Conservation (phyloP, 2,113 vertebrate species). For the Nerophis ophidion region DNA sequence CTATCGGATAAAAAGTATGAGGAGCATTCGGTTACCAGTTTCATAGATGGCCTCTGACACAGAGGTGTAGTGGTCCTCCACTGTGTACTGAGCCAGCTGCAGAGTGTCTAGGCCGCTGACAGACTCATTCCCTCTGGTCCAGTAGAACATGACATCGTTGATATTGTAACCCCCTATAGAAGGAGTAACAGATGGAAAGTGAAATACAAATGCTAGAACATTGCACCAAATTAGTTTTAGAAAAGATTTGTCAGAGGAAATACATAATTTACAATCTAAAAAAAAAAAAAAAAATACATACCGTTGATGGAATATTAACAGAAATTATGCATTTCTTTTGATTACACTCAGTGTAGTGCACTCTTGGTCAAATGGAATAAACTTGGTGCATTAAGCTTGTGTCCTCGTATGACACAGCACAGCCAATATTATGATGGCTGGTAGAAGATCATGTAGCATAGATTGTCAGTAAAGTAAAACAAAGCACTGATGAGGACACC, state of each 20-base stretch:
- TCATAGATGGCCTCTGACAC: slow-evolving; percentile 86
- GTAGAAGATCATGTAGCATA: not conserved
- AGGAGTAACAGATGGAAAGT: slow-evolving; percentile 1
- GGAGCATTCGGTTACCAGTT: slow-evolving; percentile 68
- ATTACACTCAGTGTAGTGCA: not conserved
- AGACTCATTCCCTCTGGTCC: slow-evolving; percentile 87
- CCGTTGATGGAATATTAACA: not conserved
- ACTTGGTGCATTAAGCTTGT: slow-evolving; percentile 1
- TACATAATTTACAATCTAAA: not conserved
- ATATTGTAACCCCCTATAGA: slow-evolving; percentile 86
- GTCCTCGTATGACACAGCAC: not conserved
- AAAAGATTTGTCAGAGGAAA: not conserved
- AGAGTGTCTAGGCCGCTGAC: slow-evolving; percentile 82
- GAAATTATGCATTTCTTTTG: not conserved
- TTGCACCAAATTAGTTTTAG: not conserved
- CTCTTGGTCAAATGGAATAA: not conserved
- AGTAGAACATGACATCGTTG: slow-evolving; percentile 87
- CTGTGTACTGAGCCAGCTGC: slow-evolving; percentile 82
- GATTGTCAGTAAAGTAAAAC: slow-evolving; percentile 9
- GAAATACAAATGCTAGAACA: not conserved
- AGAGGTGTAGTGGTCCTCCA: slow-evolving; percentile 86
- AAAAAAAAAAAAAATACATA: not conserved
- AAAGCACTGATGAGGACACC: slow-evolving; percentile 10
- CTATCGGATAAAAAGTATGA: not conserved
- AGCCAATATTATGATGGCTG: not conserved